A percentile compares a stretch with the other conserved stretches of the same genome.
phyloP scores from a whole-genome alignment of 2,113 vertebrate species.

The Galbula dea region DNA sequence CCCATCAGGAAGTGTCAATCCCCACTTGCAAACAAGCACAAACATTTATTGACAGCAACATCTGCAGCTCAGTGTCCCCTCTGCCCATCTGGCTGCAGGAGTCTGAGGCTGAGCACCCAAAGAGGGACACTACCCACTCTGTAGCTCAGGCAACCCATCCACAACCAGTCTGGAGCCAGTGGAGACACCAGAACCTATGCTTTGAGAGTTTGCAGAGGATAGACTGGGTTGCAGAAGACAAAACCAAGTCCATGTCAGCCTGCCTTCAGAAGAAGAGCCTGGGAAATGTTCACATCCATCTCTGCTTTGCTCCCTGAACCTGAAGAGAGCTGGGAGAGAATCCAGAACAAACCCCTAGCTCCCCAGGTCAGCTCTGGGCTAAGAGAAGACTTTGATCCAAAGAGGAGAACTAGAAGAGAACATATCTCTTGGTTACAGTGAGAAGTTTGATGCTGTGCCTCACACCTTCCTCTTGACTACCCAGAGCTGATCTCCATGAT shows the following conservation, averaged over 20 bases:
- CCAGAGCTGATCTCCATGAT: no score
- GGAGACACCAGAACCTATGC: background rate
- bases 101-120: background rate
- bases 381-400: background rate
- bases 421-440: background rate
- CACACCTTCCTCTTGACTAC: background rate
- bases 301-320: no score
- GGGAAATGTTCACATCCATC: background rate
- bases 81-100: background rate
- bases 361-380: background rate
- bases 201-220: background rate
- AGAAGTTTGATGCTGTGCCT: background rate
- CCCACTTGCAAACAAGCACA: no score
- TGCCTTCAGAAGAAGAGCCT: background rate
- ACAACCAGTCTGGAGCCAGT: background rate
- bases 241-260: background rate
- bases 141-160: background rate
- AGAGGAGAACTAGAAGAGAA: background rate
- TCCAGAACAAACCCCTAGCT: background rate
- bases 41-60: no score
- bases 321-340: no score
- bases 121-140: background rate
- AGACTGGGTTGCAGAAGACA: background rate
- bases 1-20: no score
- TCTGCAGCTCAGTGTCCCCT: background rate